phyloP scores from a whole-genome alignment of 1,140 invertebrate genomes.

The Drosophila baimaii region DNA sequence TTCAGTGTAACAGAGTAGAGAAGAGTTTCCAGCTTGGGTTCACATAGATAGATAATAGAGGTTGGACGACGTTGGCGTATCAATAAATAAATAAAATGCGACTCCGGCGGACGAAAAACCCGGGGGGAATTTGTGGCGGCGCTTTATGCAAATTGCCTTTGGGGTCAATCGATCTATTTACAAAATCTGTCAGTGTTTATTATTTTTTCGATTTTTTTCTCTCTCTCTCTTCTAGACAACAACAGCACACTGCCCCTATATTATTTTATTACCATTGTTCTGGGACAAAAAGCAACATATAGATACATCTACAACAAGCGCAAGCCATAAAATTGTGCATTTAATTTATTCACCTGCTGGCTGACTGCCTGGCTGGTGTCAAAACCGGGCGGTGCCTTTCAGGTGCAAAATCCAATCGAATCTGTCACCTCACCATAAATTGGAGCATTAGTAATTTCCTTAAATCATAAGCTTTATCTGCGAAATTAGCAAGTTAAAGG shows the following conservation, averaged over 20 bases:
- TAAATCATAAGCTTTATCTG: slow-evolving; percentile 65
- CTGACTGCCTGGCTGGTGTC: slow-evolving; percentile 10
- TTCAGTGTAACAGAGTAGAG: not conserved
- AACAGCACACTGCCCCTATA: slow-evolving; percentile 11
- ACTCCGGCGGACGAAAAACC: slow-evolving; percentile 24
- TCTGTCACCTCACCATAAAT: slow-evolving; percentile 67
- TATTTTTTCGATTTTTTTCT: slow-evolving; percentile 33
- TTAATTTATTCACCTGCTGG: slow-evolving; percentile 47
- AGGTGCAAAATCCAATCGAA: slow-evolving; percentile 53
- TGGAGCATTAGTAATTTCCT: slow-evolving; percentile 68
- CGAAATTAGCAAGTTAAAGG: slow-evolving; percentile 48
- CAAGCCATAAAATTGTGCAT: slow-evolving; percentile 33
- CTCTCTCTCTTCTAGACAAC: slow-evolving; percentile 1
- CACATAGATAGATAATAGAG: slow-evolving; percentile 61
- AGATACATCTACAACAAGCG: not conserved
- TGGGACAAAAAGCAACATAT: slow-evolving; percentile 6
- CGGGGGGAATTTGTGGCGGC: slow-evolving; percentile 38
- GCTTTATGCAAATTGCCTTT: slow-evolving; percentile 69
- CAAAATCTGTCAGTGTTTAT: slow-evolving; percentile 50
- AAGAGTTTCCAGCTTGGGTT: slow-evolving; percentile 31
- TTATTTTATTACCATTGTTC: slow-evolving; percentile 49
- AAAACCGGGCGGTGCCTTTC: slow-evolving; percentile 48
- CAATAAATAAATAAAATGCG: slow-evolving; percentile 74
- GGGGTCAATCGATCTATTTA: slow-evolving; percentile 70
- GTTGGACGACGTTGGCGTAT: slow-evolving; percentile 66